Evolutionary conservation across 1,140 invertebrate genomes (phyloP), one percentile per base, ranked within the genome.

Genomic region (Formica exsecta): DNA sequence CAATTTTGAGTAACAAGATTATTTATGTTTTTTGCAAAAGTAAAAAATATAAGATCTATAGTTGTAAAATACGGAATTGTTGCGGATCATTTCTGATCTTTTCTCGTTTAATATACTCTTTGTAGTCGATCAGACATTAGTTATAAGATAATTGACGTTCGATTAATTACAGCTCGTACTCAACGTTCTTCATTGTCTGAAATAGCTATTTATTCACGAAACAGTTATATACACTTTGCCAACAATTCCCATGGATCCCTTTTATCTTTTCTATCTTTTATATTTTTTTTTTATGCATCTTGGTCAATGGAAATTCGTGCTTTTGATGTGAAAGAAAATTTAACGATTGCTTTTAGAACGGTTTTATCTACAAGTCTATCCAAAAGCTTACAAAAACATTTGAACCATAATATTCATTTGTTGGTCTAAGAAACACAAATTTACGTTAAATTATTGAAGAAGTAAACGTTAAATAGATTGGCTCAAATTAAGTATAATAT

Each of bases 151-250:
- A 83, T 83, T 36, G 25, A 36, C 54, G 44, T 83, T 74, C 38
- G 57, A 74, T 73, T 83, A 57, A 74, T 83, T 83, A 38, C 36
- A 73, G 19, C 54, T 44, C 25, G 79, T 38, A 51, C 25, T 83
- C 38, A 44, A 22, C n/a, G 38, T 83, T 29, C 19, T 8, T 73
- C 54, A 71, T 81, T 81, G 54, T 81, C 38, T 36, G 57, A 83
- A 74, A 68, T 80, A 80, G 61, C 44, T 38, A 83, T 83, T 74
- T 83, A 74, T 54, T 61, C 54, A 74, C 41, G 68, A 83, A 61
- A 73, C 54, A 59, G 25, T 73, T 81, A 71, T 81, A 44, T 48
- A 51, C 68, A 51, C 54, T 61, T 73, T 3, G 32, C 48, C 25
- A 66, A 59, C 44, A 71, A 70, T 62, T 74, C 36, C 41, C 2